Base-by-base conservation (phyloP, 2,113 vertebrate species). In the Raphicerus campestris region DNA sequence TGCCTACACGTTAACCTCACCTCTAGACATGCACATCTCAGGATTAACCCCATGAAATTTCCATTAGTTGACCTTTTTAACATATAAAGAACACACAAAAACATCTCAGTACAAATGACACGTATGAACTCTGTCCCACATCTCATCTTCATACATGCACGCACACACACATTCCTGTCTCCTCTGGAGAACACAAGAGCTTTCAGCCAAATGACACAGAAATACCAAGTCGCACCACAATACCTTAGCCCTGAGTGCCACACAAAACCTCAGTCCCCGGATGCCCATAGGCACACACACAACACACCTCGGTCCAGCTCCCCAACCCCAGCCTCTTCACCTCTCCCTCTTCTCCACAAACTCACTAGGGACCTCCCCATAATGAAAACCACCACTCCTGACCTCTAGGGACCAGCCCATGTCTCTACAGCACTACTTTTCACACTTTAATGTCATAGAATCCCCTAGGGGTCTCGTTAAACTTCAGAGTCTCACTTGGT, bases 61-160 rank as follows among this genome's bases (percentile, higher is more conserved):
- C 53, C 60, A 60, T 63, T 75, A 30, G 4, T 20, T 92, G 89
- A 58, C 15, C 0, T 81, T 58, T 82, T 58, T 66, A 30, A 88
- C 49, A 60, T 84, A 53, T 20, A 28, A 85, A 89, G 89, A 49
- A 93, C 70, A 88, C 10, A 87, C 10, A 66, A 42, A 93, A 61
- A 77, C 49, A 15, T 75, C 35, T 75, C 3, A 75, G 53, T 24
- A 87, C 63, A 91, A 81, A 45, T 83, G 55, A 88, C 2, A 58
- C n/a, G 35, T 70, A 30, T 28, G 39, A 80, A 82, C 55, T 75
- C 61, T 55, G 17, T 11, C 56, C 42, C 60, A 82, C 75, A 85
- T 14, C 42, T 83, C 30, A 75, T 19, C 26, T 32, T 49, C 42
- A 92, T 28, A 35, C 51, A 45, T 42, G 7, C 85, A 49, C n/a